Base-by-base conservation (phyloP, 2,113 vertebrate genomes). In the Narcine bancroftii region DNA sequence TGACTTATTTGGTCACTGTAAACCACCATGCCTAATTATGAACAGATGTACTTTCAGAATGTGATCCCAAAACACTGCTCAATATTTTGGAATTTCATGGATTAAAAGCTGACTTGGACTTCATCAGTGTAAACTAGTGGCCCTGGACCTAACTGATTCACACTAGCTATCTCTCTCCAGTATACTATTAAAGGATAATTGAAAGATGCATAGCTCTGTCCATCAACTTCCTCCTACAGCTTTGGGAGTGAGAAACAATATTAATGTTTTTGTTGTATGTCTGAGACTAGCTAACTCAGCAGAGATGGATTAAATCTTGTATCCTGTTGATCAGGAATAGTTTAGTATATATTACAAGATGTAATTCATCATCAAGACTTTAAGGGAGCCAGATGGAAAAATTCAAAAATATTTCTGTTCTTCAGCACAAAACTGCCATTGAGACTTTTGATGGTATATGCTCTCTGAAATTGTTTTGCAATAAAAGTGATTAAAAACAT, bases 1-100 rank as follows among this genome's bases (percentile, higher is more conserved):
- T 87, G 81, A 87, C 81, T 60, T 87, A 87, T 87, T 87, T 87
- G 81, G 81, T 87, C 81, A 87, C 81, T n/a, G 15, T 87, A 87
- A 60, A 87, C 53, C 81, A 87, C 33, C 33, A n/a, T 87, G 53
- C 33, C 50, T 87, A 87, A 87, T 87, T 87, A 36, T 87, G 19
- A 87, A 87, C 81, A 87, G 53, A 87, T 87, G 81, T 60, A 87
- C 56, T 87, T 87, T 60, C 15, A 56, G 81, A 87, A 63, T 87
- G 81, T 87, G 81, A 87, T 60, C 81, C 53, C 33, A 87, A 87
- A 87, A 87, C 81, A 36, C 4, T 87, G 81, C 53, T 87, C 53
- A 87, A 87, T 60, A 87, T 87, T n/a, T 56, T 36, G 17, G 53
- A 60, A 87, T 60, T 87, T 56, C 33, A 87, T 87, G 81, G 33